These are phyloP conservation scores for Pempheris klunzingeri DNA, from an alignment of 2,797 vertebrate genomes.

Conservation along the genomic window DNA sequence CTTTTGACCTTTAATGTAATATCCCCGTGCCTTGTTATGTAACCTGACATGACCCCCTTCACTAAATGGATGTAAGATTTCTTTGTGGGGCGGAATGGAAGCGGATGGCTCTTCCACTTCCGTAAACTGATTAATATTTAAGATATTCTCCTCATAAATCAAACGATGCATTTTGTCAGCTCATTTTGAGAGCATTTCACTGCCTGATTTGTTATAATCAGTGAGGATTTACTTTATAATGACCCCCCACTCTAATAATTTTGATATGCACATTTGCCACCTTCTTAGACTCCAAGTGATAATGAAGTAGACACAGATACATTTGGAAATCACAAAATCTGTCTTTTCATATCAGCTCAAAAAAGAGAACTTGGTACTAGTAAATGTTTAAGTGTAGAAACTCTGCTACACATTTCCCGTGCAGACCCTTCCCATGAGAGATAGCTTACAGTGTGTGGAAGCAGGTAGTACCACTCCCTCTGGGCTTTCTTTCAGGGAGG, in stretches of 20 bases:
- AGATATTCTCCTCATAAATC: constrained; percentile 70
- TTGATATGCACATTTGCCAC: constrained; percentile 38
- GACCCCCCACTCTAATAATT: constrained; percentile 57
- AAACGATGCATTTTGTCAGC: constrained; percentile 63
- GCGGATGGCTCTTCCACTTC: constrained; percentile 31
- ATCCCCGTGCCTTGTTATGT: constrained; percentile 13
- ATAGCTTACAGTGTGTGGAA: constrained; percentile 19
- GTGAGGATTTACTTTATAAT: constrained; percentile 62
- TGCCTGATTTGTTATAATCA: constrained; percentile 73
- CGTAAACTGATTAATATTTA: constrained; percentile 57
- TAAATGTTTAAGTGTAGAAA: constrained; percentile 18
- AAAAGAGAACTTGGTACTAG: constrained; percentile 11
- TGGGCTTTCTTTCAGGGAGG: constrained; percentile 48
- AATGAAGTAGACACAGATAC: constrained; percentile 47
- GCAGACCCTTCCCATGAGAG: constrained; percentile 19
- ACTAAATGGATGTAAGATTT: constrained; percentile 40
- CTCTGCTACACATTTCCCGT: constrained; percentile 14
- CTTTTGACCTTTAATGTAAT: constrained; percentile 37
- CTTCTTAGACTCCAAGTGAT: constrained; percentile 35
- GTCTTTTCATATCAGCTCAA: constrained; percentile 42
- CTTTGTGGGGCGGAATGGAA: constrained; percentile 31
- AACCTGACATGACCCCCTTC: constrained; percentile 22
- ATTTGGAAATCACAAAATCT: constrained; percentile 44
- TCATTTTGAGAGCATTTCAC: constrained; percentile 59
- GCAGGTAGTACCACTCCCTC: constrained; percentile 37